Base-by-base conservation (phyloP, 2,797 vertebrate species). In the Mus minutoides region DNA sequence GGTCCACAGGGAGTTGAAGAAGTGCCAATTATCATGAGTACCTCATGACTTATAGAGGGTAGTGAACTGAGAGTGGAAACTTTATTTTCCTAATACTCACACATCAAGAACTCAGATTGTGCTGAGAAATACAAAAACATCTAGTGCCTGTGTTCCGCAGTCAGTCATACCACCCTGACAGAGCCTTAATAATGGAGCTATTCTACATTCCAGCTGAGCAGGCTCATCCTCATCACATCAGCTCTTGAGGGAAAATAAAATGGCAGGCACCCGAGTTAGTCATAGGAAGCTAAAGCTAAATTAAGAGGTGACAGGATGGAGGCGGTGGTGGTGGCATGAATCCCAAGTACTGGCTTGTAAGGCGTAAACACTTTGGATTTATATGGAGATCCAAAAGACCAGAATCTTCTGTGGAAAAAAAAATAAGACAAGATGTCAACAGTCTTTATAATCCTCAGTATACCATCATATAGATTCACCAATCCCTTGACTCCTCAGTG, bases 271-370 rank as follows among this genome's bases (percentile, higher is more conserved):
- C 54, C 56, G 77, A 95, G 77, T 89, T 91, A 95, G 92, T 94
- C 54, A 94, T 2, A 79, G 49, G 67, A 79, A 94, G 71, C 84
- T 79, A 52, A 92, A 82, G 73, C 92, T 96, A 95, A 96, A 96
- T 93, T 93, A 95, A 96, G 94, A 84, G 58, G 80, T 71, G 88
- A 58, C 62, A 67, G 64, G 37, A 54, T 64, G 58, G 88, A 77
- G 78, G 93, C 40, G 37, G 86, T 7, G 60, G 89, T 79, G 94
- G 85, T 21, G 94, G 82, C 76, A 14, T n/a, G 78, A 31, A 96
- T 94, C 40, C 90, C 73, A 83, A 96, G 58, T 79, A 46, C 73
- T 77, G 80, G 88, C 62, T 96, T 94, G 88, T 85, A 90, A 92
- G 49, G 49, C 49, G 12, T 79, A 77, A 79, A 94, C 91, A 75